Percentiles rank a stretch among this genome's conserved stretches.
Conservation (phyloP, 1,140 invertebrate genomes). For the Aleiodes sp. region DNA sequence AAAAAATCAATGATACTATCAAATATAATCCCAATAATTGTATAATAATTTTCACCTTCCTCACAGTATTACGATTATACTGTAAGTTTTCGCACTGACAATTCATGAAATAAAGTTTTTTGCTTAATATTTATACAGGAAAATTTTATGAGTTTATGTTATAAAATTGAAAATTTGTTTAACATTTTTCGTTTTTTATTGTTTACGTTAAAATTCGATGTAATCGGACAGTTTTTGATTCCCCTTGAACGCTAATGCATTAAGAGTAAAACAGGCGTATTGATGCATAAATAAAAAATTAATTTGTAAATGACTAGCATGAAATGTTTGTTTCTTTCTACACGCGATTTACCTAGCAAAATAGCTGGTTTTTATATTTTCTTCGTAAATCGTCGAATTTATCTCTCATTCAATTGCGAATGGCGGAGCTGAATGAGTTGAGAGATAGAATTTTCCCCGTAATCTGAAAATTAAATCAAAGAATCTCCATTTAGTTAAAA, state of each 20-base stretch:
- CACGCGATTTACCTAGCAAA: no score
- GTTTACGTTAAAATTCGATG: no score
- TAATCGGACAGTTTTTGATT: no score
- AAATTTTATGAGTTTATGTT: constrained; percentile 1
- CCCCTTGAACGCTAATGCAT: neutral
- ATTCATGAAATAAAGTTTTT: neutral
- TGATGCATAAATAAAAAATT: constrained; percentile 41
- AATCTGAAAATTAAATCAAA: constrained; percentile 38
- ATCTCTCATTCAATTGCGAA: constrained; percentile 39
- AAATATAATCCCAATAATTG: neutral
- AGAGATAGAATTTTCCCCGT: constrained; percentile 51
- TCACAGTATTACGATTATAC: neutral
- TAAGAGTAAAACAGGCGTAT: neutral
- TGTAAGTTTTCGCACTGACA: neutral
- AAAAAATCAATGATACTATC: no score
- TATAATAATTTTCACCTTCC: neutral
- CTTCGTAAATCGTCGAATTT: no score
- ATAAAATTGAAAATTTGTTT: neutral
- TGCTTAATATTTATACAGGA: neutral
- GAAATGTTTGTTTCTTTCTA: no score
- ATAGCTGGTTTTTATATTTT: no score
- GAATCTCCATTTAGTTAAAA: neutral
- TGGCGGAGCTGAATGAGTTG: constrained; percentile 49
- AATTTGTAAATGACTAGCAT: constrained; percentile 54
- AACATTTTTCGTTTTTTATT: no score